A percentile compares a stretch with the other conserved stretches of the same genome.
These are phyloP conservation scores for Ridgeia piscesae DNA, from an alignment of 1,140 invertebrate species.

Conservation along the genomic window DNA sequence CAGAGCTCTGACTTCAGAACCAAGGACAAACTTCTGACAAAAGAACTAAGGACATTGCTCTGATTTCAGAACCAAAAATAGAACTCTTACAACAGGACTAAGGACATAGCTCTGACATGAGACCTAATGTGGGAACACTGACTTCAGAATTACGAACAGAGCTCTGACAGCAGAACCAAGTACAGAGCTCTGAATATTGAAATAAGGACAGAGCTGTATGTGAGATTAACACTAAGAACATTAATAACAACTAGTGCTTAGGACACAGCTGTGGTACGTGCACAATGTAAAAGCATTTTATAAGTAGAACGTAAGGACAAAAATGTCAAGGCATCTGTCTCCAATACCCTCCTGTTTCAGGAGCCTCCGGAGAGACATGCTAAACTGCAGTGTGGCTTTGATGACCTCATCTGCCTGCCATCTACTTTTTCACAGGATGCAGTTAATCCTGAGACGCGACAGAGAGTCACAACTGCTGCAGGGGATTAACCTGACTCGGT, in stretches of 20 bases:
- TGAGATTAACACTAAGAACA: too few relatives aligned
- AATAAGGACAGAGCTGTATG: neutral
- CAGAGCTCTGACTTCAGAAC: neutral
- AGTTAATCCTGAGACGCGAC: neutral
- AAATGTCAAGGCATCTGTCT: neutral
- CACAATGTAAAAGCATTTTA: neutral
- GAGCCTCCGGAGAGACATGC: neutral
- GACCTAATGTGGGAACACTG: neutral
- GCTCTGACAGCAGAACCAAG: neutral
- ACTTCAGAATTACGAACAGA: neutral
- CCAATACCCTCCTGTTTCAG: neutral
- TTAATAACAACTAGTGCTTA: too few relatives aligned
- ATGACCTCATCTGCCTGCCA: neutral
- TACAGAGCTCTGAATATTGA: neutral
- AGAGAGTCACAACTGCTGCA: neutral
- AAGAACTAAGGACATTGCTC: neutral
- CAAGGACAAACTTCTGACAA: neutral
- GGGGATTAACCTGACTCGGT: neutral
- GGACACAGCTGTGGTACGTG: neutral
- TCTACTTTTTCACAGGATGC: neutral
- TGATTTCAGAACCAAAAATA: neutral
- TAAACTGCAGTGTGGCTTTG: neutral
- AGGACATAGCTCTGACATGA: neutral
- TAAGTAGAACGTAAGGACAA: neutral
- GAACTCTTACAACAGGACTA: neutral